Evolutionary conservation across 2,113 vertebrate genomes (phyloP), one percentile per base, ranked within the genome.

Genomic region (Nicator chloris): DNA sequence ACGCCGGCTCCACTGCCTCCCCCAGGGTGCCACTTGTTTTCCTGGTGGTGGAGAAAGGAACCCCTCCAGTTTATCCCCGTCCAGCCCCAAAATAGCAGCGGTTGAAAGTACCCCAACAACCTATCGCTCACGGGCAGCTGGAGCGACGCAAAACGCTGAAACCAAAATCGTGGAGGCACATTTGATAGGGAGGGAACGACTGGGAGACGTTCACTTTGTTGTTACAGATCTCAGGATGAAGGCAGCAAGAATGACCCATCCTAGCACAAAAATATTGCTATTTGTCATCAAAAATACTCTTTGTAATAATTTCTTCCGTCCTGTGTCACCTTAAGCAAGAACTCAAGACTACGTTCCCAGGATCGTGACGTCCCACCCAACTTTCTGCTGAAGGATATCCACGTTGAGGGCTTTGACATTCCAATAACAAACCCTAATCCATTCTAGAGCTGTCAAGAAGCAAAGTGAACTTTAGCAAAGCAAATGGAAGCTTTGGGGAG

Each of bases 141-240:
- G 13, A 94, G 76, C 50, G 27, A 40, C 0, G 23, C 82, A 15
- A 31, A 69, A 22, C 16, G 6, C 19, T 5, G 7, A 56, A 69
- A 73, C 2, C 27, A 22, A 69, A 78, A 47, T n/a, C 24, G 37
- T 0, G 17, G 51, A 42, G 64, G 56, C 13, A 9, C 2, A 10
- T 53, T 69, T 80, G 8, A 14, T 1, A 66, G 56, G 21, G 60
- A 51, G 42, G 27, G 27, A 81, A 35, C 0, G 5, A 42, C 23
- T 3, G 1, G 15, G 26, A 65, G n/a, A 28, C 2, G 4, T 15
- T 45, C 5, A 2, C 31, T 24, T 11, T 9, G 4, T 37, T 44
- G 21, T 28, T 53, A 31, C 15, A 73, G 11, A 6, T 33, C 51
- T 81, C 4, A 4, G 60, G 40, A 27, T 14, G 35, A 60, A 54